A percentile compares a stretch with the other conserved stretches of the same genome.
Conservation (phyloP, 1,140 invertebrate genomes). For the Carcinoscorpius rotundicauda region DNA sequence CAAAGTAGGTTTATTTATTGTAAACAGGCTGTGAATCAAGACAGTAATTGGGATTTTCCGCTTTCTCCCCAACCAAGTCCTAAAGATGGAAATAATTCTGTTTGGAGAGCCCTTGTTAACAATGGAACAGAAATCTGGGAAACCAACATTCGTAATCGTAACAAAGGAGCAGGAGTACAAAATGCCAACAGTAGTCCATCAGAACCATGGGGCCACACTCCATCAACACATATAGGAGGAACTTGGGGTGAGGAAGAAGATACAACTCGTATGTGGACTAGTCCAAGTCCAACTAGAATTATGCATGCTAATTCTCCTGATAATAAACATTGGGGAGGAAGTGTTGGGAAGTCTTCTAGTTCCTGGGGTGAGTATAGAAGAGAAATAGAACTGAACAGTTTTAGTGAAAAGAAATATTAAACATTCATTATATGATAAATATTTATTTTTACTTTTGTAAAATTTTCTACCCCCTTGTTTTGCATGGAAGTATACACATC, state of each 20-base stretch:
- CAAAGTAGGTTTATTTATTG: too few species aligned
- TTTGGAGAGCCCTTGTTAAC: conserved; percentile 19
- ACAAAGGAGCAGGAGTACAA: conserved; percentile 5
- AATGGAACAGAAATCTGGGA: conserved; percentile 85
- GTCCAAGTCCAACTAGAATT: conserved; percentile 9
- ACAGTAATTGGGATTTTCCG: conserved; percentile 82
- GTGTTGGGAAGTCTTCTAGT: too few species aligned
- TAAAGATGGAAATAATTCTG: conserved; percentile 35
- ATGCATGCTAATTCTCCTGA: too few species aligned
- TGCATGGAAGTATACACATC: too few species aligned
- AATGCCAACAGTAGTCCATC: conserved; percentile 8
- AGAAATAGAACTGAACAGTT: too few species aligned
- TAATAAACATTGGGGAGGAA: too few species aligned
- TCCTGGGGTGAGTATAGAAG: too few species aligned
- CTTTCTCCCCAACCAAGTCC: conserved; percentile 66
- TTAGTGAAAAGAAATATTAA: too few species aligned
- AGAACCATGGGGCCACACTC: conserved; percentile 75
- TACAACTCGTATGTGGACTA: conserved; percentile 40
- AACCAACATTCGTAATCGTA: conserved; percentile 63
- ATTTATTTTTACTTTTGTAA: too few species aligned
- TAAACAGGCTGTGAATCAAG: conserved; percentile 72
- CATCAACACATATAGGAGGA: conserved; percentile 77
- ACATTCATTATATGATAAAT: too few species aligned
- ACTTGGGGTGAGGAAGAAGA: conserved; percentile 93
- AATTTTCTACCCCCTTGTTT: too few species aligned